phyloP scores from a whole-genome alignment of 2,797 vertebrate genomes.

The Acanthurus lineatus region DNA sequence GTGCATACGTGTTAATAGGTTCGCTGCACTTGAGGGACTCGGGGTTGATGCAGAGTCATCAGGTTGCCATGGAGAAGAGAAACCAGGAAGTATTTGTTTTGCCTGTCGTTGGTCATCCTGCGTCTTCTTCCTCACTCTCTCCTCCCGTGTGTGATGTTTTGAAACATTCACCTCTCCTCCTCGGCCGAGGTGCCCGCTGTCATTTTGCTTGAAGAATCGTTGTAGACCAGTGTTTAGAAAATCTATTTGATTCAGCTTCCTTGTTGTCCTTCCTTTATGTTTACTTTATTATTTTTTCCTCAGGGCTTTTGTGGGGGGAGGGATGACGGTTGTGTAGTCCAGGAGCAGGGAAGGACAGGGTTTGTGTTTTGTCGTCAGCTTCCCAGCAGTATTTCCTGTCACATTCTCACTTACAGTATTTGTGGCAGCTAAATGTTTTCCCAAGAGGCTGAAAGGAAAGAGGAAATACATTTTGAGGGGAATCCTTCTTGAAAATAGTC shows the following conservation, averaged over 20 bases:
- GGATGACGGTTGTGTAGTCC: conserved; percentile 35
- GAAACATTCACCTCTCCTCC: conserved; percentile 43
- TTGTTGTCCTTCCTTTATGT: conserved; percentile 55
- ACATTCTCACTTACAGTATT: conserved; percentile 64
- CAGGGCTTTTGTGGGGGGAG: conserved; percentile 73
- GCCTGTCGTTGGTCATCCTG: conserved; percentile 38
- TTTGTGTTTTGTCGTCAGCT: conserved; percentile 44
- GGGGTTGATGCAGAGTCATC: conserved; percentile 50
- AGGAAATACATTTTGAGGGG: conserved; percentile 43
- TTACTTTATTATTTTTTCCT: conserved; percentile 69
- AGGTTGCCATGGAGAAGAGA: conserved; percentile 62
- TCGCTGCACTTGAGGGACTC: conserved; percentile 68
- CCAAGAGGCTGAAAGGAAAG: conserved; percentile 40
- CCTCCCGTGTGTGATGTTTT: conserved; percentile 48
- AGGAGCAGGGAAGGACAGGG: conserved; percentile 37
- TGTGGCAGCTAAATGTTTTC: conserved; percentile 74
- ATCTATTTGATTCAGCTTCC: conserved; percentile 46
- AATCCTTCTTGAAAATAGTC: conserved; percentile 30
- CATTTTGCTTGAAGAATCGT: conserved; percentile 66
- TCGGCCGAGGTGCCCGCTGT: conserved; percentile 33
- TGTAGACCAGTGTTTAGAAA: conserved; percentile 65
- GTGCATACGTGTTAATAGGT: conserved; percentile 53
- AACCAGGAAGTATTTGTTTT: conserved; percentile 63
- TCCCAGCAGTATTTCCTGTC: conserved; percentile 67
- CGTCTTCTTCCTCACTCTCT: conserved; percentile 54